Conservation (phyloP, 2,113 vertebrate species). For the Ophthalmolycus amberensis region DNA sequence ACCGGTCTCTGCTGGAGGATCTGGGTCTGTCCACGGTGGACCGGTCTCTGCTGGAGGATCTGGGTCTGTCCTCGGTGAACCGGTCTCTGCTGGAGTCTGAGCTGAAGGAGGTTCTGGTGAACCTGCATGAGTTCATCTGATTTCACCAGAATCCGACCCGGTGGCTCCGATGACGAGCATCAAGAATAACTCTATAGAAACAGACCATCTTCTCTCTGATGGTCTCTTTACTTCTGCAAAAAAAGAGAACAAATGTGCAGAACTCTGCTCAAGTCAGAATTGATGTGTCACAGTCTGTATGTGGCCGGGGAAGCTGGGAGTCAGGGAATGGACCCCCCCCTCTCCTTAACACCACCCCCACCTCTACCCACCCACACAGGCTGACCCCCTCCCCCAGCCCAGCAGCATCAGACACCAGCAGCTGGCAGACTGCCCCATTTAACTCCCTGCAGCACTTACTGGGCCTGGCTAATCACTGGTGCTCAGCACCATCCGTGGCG, state of each 20-base stretch:
- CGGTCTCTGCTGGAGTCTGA: too few relatives aligned
- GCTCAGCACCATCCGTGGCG: slow-evolving; percentile 85
- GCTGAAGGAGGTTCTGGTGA: too few relatives aligned
- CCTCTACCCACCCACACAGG: slow-evolving; percentile 25
- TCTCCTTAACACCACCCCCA: slow-evolving; percentile 21
- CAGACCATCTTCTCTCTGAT: too few relatives aligned
- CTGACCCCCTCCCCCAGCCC: slow-evolving; percentile 45
- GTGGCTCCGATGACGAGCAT: too few relatives aligned
- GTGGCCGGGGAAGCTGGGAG: slow-evolving; percentile 70
- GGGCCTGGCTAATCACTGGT: slow-evolving; percentile 92
- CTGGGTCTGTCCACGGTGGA: too few relatives aligned
- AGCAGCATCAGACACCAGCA: slow-evolving; percentile 82
- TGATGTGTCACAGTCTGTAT: slow-evolving; percentile 63
- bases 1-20: too few relatives aligned
- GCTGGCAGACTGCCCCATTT: slow-evolving; percentile 89
- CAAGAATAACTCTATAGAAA: too few relatives aligned
- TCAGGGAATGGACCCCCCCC: slow-evolving; percentile 34
- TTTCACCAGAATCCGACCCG: too few relatives aligned
- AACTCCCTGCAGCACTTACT: slow-evolving; percentile 81
- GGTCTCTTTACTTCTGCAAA: neutral
- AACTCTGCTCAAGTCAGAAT: slow-evolving; percentile 28
- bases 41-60: too few relatives aligned
- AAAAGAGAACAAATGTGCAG: neutral
- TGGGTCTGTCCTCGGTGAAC: too few relatives aligned
- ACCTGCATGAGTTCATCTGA: too few relatives aligned